Conservation (phyloP, 1,140 invertebrate species). For the Drosophila micromelanica region DNA sequence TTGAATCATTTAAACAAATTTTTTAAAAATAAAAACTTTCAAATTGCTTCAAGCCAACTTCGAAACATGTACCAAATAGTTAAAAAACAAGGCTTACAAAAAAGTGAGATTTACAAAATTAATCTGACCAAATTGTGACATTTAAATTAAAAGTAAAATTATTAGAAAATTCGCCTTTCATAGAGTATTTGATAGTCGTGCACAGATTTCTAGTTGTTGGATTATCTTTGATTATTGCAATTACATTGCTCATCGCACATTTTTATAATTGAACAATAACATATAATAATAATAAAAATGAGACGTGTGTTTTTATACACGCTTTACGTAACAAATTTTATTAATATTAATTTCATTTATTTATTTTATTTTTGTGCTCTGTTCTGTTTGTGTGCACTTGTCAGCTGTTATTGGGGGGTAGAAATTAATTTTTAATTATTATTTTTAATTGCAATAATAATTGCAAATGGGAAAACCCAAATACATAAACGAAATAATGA, state of each 20-base stretch:
- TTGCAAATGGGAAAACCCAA: slow-evolving; percentile 47
- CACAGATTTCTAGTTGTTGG: neutral
- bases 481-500: slow-evolving; percentile 18
- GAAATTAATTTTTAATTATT: slow-evolving; percentile 69
- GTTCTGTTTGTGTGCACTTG: slow-evolving; percentile 47
- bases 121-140: no score
- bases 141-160: no score
- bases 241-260: slow-evolving; percentile 25
- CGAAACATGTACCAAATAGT: no score
- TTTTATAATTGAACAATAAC: slow-evolving; percentile 40
- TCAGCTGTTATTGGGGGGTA: slow-evolving; percentile 56
- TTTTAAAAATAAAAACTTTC: neutral
- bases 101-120: no score
- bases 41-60: neutral
- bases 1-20: no score
- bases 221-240: slow-evolving; percentile 40
- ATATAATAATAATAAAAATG: slow-evolving; percentile 44
- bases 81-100: no score
- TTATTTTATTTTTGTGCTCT: neutral
- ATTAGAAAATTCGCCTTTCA: neutral
- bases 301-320: slow-evolving; percentile 33
- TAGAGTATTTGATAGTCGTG: slow-evolving; percentile 10
- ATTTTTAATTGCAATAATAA: slow-evolving; percentile 70
- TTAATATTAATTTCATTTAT: slow-evolving; percentile 22
- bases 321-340: slow-evolving; percentile 64